These are phyloP conservation scores for Bombus sibiricus DNA, from an alignment of 1,140 invertebrate species.

Conservation along the genomic window DNA sequence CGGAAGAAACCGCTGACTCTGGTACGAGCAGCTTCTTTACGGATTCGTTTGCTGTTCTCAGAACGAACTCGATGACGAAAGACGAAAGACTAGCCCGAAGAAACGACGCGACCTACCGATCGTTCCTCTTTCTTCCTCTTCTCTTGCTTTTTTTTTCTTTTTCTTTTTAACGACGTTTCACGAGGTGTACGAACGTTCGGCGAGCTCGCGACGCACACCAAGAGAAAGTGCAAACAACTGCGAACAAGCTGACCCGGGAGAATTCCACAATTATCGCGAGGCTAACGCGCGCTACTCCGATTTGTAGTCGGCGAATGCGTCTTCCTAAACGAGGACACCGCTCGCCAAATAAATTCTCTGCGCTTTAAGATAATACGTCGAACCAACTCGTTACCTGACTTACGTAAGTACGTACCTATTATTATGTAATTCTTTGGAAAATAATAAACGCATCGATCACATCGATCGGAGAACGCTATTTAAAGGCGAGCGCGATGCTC, in stretches of 20 bases:
- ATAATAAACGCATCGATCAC: neutral
- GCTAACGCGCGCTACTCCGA: constrained; percentile 35
- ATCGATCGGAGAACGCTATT: neutral
- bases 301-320: constrained; percentile 9
- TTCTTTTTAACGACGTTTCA: neutral
- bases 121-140: neutral
- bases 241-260: constrained; percentile 55
- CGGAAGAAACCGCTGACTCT: constrained; percentile 46
- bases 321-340: neutral
- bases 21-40: constrained; percentile 11
- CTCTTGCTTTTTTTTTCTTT: neutral
- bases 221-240: constrained; percentile 62
- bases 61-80: constrained; percentile 57
- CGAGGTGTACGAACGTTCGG: neutral
- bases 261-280: constrained; percentile 66
- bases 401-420: neutral
- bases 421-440: neutral
- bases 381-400: neutral
- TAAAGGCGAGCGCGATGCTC: neutral
- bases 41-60: constrained; percentile 57
- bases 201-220: constrained; percentile 29
- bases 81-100: constrained; percentile 54
- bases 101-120: constrained; percentile 40
- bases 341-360: neutral
- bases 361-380: neutral